phyloP scores from a whole-genome alignment of 1,140 invertebrate species.

The Goniozus legneri region DNA sequence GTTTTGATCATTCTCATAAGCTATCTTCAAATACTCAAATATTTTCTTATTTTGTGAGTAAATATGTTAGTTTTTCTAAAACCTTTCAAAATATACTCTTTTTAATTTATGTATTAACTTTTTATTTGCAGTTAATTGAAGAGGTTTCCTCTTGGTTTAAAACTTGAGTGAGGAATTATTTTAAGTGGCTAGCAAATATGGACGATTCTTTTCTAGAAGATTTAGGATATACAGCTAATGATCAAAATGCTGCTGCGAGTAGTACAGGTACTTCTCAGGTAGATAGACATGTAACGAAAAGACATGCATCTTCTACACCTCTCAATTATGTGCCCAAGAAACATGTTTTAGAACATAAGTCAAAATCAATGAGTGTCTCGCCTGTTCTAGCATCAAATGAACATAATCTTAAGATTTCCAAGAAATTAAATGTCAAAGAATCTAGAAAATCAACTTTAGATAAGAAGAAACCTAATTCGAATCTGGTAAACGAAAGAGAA shows the following conservation, averaged over 20 bases:
- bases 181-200: constrained; percentile 30
- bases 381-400: background rate
- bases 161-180: too few species aligned
- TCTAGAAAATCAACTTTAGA: background rate
- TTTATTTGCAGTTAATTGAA: too few species aligned
- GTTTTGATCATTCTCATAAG: too few species aligned
- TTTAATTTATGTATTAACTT: too few species aligned
- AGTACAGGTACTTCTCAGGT: background rate
- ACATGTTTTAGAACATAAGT: background rate
- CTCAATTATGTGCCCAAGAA: constrained; percentile 3
- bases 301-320: constrained; percentile 18
- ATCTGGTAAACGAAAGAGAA: background rate
- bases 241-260: constrained; percentile 9
- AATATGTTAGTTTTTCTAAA: too few species aligned
- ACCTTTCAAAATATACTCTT: too few species aligned
- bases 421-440: background rate
- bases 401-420: background rate
- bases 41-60: too few species aligned
- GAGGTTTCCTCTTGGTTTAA: too few species aligned
- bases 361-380: background rate
- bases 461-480: background rate
- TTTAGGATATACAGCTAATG: constrained; percentile 27
- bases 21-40: too few species aligned
- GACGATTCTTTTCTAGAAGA: constrained; percentile 47
- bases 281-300: constrained; percentile 21